Conservation (phyloP, 1,140 invertebrate species). For the Bemisia tabaci region DNA sequence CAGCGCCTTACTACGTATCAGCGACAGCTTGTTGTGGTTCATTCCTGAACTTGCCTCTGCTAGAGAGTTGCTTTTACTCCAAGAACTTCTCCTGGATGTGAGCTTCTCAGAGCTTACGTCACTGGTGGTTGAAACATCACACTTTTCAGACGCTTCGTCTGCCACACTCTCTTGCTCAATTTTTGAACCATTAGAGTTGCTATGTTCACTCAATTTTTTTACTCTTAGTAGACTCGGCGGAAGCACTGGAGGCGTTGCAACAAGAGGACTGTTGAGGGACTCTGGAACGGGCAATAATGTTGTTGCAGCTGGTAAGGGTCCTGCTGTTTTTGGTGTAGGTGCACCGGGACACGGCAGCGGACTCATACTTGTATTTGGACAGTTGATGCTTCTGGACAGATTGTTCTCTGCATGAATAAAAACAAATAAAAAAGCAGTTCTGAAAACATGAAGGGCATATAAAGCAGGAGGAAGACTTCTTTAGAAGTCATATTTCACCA, state of each 20-base stretch:
- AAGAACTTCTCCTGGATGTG: too few relatives aligned
- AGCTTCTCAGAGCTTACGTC: background rate
- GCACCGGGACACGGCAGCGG: too few relatives aligned
- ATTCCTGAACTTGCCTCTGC: background rate
- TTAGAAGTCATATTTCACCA: too few relatives aligned
- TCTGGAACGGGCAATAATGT: slow-evolving; percentile 76
- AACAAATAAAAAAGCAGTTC: too few relatives aligned
- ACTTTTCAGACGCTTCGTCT: background rate
- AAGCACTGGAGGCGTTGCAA: background rate
- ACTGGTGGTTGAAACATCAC: background rate
- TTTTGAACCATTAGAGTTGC: slow-evolving; percentile 25
- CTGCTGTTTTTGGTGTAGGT: background rate
- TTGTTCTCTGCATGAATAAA: background rate
- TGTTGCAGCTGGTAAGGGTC: slow-evolving; percentile 57
- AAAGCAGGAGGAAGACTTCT: too few relatives aligned
- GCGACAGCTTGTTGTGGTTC: background rate
- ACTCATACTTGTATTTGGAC: background rate
- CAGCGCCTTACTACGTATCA: background rate
- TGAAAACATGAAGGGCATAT: too few relatives aligned
- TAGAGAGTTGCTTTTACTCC: background rate
- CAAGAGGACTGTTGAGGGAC: slow-evolving; percentile 51
- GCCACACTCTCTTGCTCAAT: background rate
- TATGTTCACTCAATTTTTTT: slow-evolving; percentile 9
- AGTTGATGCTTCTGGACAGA: slow-evolving; percentile 14
- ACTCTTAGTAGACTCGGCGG: background rate